phyloP scores from a whole-genome alignment of 64 coral and sea anemone species.

The Montipora cactus region DNA sequence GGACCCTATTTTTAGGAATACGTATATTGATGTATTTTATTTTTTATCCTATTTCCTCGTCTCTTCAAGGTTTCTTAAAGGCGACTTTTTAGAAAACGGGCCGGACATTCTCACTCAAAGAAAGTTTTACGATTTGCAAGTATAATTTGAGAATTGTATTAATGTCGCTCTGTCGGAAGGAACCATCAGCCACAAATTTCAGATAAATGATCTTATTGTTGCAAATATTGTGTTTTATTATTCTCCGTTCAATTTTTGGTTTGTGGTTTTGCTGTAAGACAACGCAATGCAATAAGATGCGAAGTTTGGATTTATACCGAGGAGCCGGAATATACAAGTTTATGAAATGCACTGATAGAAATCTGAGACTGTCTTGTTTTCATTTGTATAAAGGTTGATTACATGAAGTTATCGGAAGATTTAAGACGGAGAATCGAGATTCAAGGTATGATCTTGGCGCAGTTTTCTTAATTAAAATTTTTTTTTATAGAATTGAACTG shows the following conservation, averaged over 20 bases:
- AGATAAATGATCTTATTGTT: background rate
- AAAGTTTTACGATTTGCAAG: conserved; percentile 13
- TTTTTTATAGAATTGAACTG: background rate
- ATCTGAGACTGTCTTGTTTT: background rate
- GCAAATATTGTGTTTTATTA: background rate
- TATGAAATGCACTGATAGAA: no score
- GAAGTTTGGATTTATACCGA: background rate
- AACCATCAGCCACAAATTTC: background rate
- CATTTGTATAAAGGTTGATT: conserved; percentile 63
- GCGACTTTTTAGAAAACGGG: no score
- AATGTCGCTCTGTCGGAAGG: background rate
- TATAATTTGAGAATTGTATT: conserved; percentile 19
- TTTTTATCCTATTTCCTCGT: no score
- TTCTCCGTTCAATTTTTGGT: background rate
- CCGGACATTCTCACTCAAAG: no score
- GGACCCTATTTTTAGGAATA: no score
- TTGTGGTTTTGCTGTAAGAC: background rate
- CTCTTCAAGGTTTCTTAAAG: no score
- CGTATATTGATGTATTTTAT: no score
- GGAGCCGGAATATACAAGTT: no score
- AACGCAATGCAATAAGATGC: background rate
- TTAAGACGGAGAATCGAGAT: conserved; percentile 71
- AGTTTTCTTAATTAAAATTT: background rate
- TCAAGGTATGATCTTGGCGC: conserved; percentile 54
- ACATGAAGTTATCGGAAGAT: conserved; percentile 83